Percentiles rank a stretch among this genome's conserved stretches.
phyloP scores from a whole-genome alignment of 2,113 vertebrate genomes.

The Dipodomys ordii region DNA sequence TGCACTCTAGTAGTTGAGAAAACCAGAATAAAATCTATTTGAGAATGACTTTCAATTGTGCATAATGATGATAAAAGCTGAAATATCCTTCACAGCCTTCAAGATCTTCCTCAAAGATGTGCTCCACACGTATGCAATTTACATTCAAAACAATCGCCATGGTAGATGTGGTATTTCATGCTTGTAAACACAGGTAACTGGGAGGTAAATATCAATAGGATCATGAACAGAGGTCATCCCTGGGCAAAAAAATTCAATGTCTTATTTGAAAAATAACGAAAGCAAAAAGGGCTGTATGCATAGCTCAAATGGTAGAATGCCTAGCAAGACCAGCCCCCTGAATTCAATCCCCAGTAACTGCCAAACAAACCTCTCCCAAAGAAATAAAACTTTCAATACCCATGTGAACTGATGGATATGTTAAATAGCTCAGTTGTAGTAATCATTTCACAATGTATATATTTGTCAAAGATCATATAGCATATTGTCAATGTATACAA shows the following conservation, averaged over 20 bases:
- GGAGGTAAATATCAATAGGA: too few species aligned
- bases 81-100: neutral
- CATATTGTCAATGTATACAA: neutral
- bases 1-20: neutral
- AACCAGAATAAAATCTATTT: neutral
- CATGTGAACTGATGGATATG: neutral
- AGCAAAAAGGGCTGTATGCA: too few species aligned
- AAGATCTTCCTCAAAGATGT: neutral
- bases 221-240: too few species aligned
- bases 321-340: too few species aligned
- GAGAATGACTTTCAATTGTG: neutral
- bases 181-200: too few species aligned
- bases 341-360: too few species aligned
- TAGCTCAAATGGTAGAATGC: too few species aligned
- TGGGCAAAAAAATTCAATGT: too few species aligned
- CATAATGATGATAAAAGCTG: neutral
- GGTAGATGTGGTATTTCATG: too few species aligned
- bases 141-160: slow-evolving; percentile 27
- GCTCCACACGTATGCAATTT: neutral
- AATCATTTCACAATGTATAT: neutral
- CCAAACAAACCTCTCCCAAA: too few species aligned
- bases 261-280: too few species aligned
- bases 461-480: neutral
- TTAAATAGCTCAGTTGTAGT: neutral
- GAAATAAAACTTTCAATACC: neutral